Evolutionary conservation across 2,797 vertebrate genomes (phyloP).

Genomic region (Lacerta bilineata): DNA sequence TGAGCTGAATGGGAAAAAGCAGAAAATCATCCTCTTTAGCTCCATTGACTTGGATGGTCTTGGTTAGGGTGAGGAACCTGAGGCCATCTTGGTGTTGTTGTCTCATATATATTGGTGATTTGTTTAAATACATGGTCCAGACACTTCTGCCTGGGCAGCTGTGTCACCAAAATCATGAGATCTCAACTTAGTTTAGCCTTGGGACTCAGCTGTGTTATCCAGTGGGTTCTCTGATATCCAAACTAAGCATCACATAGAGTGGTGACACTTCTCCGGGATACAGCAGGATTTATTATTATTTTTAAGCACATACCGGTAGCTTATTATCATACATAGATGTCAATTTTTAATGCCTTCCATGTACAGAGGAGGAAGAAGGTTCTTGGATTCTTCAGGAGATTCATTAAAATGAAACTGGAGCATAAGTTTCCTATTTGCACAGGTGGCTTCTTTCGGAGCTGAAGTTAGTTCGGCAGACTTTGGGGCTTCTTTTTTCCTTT

Average conservation of each 20-base stretch:
- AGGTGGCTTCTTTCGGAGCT: conserved; percentile 38
- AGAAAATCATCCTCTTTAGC: too few relatives aligned
- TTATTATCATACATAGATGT: conserved; percentile 20
- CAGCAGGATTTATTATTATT: background rate
- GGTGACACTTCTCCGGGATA: background rate
- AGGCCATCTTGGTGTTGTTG: too few relatives aligned
- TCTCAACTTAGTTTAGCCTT: background rate
- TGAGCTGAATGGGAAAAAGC: too few relatives aligned
- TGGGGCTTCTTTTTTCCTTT: background rate
- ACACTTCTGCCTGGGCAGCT: background rate
- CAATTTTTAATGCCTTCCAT: background rate
- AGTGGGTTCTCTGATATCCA: background rate
- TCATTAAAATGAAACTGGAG: conserved; percentile 48
- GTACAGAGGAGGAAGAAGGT: conserved; percentile 16
- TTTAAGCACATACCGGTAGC: background rate
- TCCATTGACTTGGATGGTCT: too few relatives aligned
- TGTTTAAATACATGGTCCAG: background rate
- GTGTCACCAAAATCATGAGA: background rate
- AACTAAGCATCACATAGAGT: background rate
- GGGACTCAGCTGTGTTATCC: background rate
- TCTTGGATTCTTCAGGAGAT: conserved; percentile 31
- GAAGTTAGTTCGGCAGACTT: conserved; percentile 26
- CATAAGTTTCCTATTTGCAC: conserved; percentile 44
- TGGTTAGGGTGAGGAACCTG: too few relatives aligned
- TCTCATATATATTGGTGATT: background rate